phyloP scores from a whole-genome alignment of 2,888 invertebrate species.

The Litoditis marina region DNA sequence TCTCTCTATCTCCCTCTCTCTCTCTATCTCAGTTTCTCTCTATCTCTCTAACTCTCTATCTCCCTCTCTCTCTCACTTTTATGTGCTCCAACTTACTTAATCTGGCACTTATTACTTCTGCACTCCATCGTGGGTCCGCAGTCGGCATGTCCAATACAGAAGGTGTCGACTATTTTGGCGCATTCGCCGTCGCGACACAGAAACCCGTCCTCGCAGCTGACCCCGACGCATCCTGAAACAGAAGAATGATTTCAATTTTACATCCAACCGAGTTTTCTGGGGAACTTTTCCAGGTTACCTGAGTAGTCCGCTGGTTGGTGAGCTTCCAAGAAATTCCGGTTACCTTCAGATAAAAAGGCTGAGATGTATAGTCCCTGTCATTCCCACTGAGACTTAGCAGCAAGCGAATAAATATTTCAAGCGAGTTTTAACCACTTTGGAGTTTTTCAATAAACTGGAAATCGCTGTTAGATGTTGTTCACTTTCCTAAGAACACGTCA shows the following conservation, averaged over 20 bases:
- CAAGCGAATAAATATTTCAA: too few relatives aligned
- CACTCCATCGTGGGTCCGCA: constrained; percentile 50
- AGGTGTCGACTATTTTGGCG: constrained; percentile 36
- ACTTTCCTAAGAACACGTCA: too few relatives aligned
- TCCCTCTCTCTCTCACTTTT: not conserved
- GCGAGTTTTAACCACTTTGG: too few relatives aligned
- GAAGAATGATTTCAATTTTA: not conserved
- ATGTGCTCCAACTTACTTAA: constrained; percentile 18
- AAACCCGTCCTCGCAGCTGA: constrained; percentile 46
- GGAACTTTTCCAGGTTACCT: too few relatives aligned
- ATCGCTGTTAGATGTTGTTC: too few relatives aligned
- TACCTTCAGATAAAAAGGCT: not conserved
- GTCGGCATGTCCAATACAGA: constrained; percentile 54
- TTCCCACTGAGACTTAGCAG: too few relatives aligned
- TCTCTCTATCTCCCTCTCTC: too few relatives aligned
- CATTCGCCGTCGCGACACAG: constrained; percentile 54
- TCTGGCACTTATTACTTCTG: constrained; percentile 41
- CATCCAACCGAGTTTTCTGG: not conserved
- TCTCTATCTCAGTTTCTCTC: too few relatives aligned
- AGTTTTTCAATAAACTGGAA: too few relatives aligned
- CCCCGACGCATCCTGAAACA: constrained; percentile 46
- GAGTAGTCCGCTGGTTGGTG: too few relatives aligned
- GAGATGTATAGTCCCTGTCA: too few relatives aligned
- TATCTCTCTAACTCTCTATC: constrained; percentile 1
- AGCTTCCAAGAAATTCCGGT: too few relatives aligned